Evolutionary conservation across 2,113 vertebrate species (phyloP).

Genomic region (Hystrix brachyura): DNA sequence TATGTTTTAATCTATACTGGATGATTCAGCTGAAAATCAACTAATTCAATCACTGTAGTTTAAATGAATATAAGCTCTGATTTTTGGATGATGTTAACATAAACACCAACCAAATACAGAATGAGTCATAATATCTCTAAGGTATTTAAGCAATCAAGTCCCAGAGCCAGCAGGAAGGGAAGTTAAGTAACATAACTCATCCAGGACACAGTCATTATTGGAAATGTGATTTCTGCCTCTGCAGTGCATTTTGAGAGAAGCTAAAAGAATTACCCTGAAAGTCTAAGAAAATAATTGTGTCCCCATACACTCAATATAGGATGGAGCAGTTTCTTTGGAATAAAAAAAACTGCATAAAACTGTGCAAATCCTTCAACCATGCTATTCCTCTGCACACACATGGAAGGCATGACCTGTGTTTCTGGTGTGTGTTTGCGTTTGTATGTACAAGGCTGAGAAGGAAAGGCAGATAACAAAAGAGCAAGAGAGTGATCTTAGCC

Average conservation of each 20-base stretch:
- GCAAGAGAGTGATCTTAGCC: too few relatives aligned
- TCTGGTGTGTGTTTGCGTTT: not conserved
- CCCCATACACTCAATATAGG: not conserved
- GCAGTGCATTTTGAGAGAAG: not conserved
- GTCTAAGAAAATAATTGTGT: not conserved
- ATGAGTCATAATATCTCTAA: slow-evolving; percentile 73
- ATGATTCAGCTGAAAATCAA: slow-evolving; percentile 69
- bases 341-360: not conserved
- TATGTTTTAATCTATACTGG: slow-evolving; percentile 54
- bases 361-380: too few relatives aligned
- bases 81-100: slow-evolving; percentile 70
- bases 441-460: not conserved
- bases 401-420: fast-evolving
- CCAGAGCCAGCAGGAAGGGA: slow-evolving; percentile 66
- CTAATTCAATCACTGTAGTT: slow-evolving; percentile 73
- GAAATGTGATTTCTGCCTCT: slow-evolving; percentile 37
- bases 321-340: not conserved
- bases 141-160: slow-evolving; percentile 73
- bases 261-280: not conserved
- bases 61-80: slow-evolving; percentile 74
- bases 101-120: slow-evolving; percentile 62
- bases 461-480: not conserved
- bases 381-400: fast-evolving
- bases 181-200: slow-evolving; percentile 31
- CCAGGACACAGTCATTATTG: slow-evolving; percentile 39